A percentile compares a stretch with the other conserved stretches of the same genome.
Conservation (phyloP, 2,888 invertebrate genomes). For the Lycaena phlaeas region DNA sequence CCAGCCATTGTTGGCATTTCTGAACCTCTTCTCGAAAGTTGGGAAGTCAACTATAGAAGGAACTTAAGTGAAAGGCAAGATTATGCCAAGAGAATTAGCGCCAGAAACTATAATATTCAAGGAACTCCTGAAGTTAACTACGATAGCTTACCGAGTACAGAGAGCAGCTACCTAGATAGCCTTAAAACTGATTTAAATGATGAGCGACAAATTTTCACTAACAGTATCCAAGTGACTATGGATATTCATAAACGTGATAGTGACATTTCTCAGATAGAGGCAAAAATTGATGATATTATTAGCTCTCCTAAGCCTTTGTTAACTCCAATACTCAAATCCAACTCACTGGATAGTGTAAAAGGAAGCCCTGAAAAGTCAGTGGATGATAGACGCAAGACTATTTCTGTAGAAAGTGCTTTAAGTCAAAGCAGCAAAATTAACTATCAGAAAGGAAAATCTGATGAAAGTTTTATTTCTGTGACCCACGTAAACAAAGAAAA, state of each 20-base stretch:
- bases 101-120: conserved; percentile 52
- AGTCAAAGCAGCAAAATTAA: conserved; percentile 30
- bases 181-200: conserved; percentile 54
- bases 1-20: conserved; percentile 67
- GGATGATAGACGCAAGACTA: conserved; percentile 62
- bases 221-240: conserved; percentile 53
- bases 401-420: conserved; percentile 63
- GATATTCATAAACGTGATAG: conserved; percentile 56
- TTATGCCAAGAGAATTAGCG: conserved; percentile 50
- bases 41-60: conserved; percentile 66
- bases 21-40: conserved; percentile 63
- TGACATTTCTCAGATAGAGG: conserved; percentile 68
- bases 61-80: conserved; percentile 57
- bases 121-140: conserved; percentile 48
- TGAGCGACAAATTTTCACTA: conserved; percentile 52
- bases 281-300: conserved; percentile 70
- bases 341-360: conserved; percentile 74
- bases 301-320: conserved; percentile 67
- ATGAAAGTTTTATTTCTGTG: conserved; percentile 69
- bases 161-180: conserved; percentile 63
- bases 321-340: conserved; percentile 64
- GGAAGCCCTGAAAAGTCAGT: conserved; percentile 64
- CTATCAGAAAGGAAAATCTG: conserved; percentile 37
- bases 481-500: conserved; percentile 71
- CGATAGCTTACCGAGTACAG: conserved; percentile 62